phyloP scores from a whole-genome alignment of 2,888 invertebrate species.

The Priocnemis perturbator region DNA sequence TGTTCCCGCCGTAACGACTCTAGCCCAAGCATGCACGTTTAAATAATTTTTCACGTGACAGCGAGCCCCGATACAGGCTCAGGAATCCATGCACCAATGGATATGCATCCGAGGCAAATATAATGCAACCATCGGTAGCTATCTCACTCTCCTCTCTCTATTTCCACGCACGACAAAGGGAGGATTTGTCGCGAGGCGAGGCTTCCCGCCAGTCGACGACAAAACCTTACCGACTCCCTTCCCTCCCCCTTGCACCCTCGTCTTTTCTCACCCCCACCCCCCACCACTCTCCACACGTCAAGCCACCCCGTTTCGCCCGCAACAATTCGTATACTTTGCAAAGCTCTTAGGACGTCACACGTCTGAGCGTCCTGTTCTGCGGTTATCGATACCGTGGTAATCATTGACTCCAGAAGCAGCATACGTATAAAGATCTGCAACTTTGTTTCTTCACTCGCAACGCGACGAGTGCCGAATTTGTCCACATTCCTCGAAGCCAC shows the following conservation, averaged over 20 bases:
- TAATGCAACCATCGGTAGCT: constrained; percentile 27
- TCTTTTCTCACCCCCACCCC: constrained; percentile 26
- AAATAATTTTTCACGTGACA: constrained; percentile 56
- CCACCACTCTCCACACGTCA: too few species aligned
- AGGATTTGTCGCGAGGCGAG: constrained; percentile 64
- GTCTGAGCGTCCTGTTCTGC: background rate
- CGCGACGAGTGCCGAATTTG: too few species aligned
- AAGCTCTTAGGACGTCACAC: constrained; percentile 54
- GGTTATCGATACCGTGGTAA: too few species aligned
- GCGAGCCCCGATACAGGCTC: constrained; percentile 53
- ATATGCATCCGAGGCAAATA: constrained; percentile 60
- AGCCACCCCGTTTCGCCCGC: background rate
- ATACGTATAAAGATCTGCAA: too few species aligned
- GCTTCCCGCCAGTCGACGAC: constrained; percentile 41
- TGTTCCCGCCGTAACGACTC: background rate
- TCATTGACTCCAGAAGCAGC: too few species aligned
- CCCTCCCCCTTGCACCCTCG: constrained; percentile 26
- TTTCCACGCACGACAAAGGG: constrained; percentile 55
- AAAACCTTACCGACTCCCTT: constrained; percentile 52
- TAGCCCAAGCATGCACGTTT: constrained; percentile 9
- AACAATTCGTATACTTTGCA: constrained; percentile 47
- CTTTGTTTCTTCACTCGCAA: too few species aligned
- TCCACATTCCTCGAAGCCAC: too few species aligned
- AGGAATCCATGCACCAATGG: constrained; percentile 64
- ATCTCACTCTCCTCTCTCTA: constrained; percentile 25